Base-by-base conservation (phyloP, 2,888 invertebrate genomes). In the Leucania comma region DNA sequence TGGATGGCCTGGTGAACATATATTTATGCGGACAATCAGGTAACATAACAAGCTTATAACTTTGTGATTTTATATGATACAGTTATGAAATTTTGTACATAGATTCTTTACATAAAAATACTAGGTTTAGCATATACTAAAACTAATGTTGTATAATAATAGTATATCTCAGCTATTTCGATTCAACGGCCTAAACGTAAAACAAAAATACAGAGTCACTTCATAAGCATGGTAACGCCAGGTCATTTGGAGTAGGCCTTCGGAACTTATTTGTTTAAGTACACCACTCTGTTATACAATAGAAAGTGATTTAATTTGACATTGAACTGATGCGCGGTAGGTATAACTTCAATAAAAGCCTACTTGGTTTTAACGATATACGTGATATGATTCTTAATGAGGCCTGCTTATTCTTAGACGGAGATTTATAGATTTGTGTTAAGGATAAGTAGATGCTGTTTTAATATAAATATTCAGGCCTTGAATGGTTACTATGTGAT, bases 261-360 rank as follows among this genome's bases (percentile, higher is more conserved):
- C 81, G 63, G 64, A n/a, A 38, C 8, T 9, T 12, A 62, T 32
- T 54, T 65, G 38, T n/a, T 10, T 8, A 54, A 32, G 46, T 38
- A 50, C 48, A 42, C 46, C 48, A 22, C 22, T 64, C 63, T 63
- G 53, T 56, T 80, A 62, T 70, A 68, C 80, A 86, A 86, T 87
- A 82, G 86, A 87, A 85, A 87, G 86, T 87, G 73, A 86, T 81
- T 82, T 69, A 80, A 64, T 76, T 70, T 83, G 80, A 71, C 81
- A 83, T 79, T 83, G 79, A 84, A 74, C 70, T 72, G 69, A 75
- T 80, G 71, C 75, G 58, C 29, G 22, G 74, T n/a, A 65, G 24
- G 51, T 58, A 42, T 58, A 64, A 62, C 38, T 68, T 51, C 50
- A 20, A 50, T 50, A 54, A 51, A 75, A 75, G 58, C 77, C 67